Evolutionary conservation across 2,888 invertebrate genomes (phyloP).

Genomic region (Lypha dubia): DNA sequence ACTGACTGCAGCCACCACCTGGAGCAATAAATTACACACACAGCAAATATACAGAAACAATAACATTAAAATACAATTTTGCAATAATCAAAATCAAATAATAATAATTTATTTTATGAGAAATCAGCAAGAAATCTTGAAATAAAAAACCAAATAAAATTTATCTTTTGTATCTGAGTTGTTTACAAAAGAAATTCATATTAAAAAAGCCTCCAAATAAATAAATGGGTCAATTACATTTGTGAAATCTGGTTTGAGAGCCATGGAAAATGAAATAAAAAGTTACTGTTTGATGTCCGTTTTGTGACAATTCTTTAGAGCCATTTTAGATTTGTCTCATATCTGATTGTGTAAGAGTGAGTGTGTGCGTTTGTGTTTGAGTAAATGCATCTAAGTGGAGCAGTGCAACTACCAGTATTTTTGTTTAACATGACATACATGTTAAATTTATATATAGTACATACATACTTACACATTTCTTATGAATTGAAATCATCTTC

Average conservation of each 20-base stretch:
- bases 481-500: slow-evolving; percentile 26
- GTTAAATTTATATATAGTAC: slow-evolving; percentile 26
- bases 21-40: slow-evolving; percentile 44
- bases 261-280: slow-evolving; percentile 58
- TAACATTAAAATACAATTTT: slow-evolving; percentile 57
- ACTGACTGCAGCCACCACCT: slow-evolving; percentile 43
- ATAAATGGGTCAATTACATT: slow-evolving; percentile 45
- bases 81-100: slow-evolving; percentile 67
- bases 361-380: not conserved
- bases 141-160: slow-evolving; percentile 17
- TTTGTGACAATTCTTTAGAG: slow-evolving; percentile 60
- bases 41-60: slow-evolving; percentile 23
- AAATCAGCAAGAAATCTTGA: slow-evolving; percentile 40
- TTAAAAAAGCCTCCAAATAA: not conserved
- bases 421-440: slow-evolving; percentile 43
- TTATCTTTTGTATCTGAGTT: slow-evolving; percentile 22
- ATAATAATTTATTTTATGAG: slow-evolving; percentile 61
- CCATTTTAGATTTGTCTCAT: slow-evolving; percentile 33
- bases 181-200: not conserved
- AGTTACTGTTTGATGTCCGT: slow-evolving; percentile 31
- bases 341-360: not conserved
- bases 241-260: slow-evolving; percentile 43
- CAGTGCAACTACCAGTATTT: slow-evolving; percentile 38
- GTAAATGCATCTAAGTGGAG: slow-evolving; percentile 18
- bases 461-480: not conserved